These are phyloP conservation scores for Cotesia typhae DNA, from an alignment of 1,140 invertebrate genomes.

Conservation along the genomic window DNA sequence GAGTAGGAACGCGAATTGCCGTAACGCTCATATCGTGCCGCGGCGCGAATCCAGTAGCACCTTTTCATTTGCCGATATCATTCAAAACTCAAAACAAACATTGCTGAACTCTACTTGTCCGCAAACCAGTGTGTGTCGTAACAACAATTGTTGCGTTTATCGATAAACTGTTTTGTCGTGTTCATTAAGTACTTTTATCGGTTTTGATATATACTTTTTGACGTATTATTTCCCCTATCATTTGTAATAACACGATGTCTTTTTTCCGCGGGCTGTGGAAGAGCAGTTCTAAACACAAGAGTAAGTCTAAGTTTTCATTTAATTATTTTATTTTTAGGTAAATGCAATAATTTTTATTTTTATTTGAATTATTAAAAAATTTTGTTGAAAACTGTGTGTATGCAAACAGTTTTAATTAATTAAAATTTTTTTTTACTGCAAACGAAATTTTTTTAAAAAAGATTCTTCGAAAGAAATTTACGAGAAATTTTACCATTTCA, in stretches of 20 bases:
- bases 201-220: neutral
- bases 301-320: conserved; percentile 65
- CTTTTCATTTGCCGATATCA: neutral
- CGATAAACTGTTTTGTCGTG: neutral
- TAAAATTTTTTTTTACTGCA: too few relatives aligned
- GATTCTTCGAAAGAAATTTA: too few relatives aligned
- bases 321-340: too few relatives aligned
- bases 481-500: too few relatives aligned
- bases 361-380: too few relatives aligned
- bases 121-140: too few relatives aligned
- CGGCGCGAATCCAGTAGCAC: conserved; percentile 30
- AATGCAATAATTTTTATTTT: too few relatives aligned
- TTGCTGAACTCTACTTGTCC: neutral
- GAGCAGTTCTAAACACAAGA: conserved; percentile 74
- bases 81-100: neutral
- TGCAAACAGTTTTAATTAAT: too few relatives aligned
- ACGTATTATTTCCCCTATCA: neutral
- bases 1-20: neutral
- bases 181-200: neutral
- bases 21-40: conserved; percentile 40
- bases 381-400: too few relatives aligned
- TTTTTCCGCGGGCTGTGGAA: conserved; percentile 74
- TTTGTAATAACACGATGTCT: conserved; percentile 57
- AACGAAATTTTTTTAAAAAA: too few relatives aligned
- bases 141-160: too few relatives aligned